Conservation (phyloP, 2,888 invertebrate genomes). For the Epirrhoe tristata region DNA sequence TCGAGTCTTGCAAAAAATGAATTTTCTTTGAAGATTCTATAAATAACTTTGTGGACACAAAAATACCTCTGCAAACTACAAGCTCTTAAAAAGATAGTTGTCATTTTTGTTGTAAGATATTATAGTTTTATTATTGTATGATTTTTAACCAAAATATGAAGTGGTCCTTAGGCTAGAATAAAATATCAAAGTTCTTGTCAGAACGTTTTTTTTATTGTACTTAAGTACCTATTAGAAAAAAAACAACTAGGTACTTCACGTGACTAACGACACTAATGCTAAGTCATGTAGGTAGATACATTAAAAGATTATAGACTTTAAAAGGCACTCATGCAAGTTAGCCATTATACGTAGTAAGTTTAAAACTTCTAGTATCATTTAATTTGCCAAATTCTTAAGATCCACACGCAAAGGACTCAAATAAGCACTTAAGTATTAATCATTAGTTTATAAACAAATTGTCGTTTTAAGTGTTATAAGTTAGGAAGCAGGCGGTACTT, state of each 20-base stretch:
- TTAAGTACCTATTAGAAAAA: not conserved
- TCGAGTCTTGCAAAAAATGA: constrained; percentile 19
- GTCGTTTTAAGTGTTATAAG: not conserved
- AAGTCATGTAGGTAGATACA: not conserved
- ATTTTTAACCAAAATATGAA: too few species aligned
- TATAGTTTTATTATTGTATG: too few species aligned
- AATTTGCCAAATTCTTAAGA: too few species aligned
- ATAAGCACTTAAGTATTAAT: too few species aligned
- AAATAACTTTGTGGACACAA: constrained; percentile 6
- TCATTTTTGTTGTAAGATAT: too few species aligned
- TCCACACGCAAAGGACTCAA: too few species aligned
- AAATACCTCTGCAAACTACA: not conserved
- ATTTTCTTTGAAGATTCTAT: constrained; percentile 22
- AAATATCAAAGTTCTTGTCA: not conserved
- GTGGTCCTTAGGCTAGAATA: not conserved
- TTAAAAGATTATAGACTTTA: not conserved
- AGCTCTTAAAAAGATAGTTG: too few species aligned
- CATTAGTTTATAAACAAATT: too few species aligned
- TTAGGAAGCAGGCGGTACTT: not conserved
- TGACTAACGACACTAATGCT: not conserved
- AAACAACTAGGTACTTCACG: not conserved
- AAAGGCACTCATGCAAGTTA: too few species aligned
- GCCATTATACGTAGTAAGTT: too few species aligned
- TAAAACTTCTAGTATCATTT: too few species aligned
- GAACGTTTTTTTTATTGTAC: not conserved